Percentiles rank a stretch among this genome's conserved stretches.
phyloP scores from a whole-genome alignment of 2,888 invertebrate genomes.

The Megamerina dolium region DNA sequence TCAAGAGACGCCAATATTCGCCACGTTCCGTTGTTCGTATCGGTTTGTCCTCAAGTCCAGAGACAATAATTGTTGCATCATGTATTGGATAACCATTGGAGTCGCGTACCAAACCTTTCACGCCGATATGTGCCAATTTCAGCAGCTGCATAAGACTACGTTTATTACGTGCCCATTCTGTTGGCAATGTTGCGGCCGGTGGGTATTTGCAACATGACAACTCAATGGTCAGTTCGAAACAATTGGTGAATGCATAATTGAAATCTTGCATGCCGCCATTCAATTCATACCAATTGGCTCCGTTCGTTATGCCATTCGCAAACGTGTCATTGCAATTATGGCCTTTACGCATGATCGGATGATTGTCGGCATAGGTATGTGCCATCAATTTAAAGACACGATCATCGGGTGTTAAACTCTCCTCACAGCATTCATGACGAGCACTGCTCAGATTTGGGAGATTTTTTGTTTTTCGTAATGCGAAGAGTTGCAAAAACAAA shows the following conservation, averaged over 20 bases:
- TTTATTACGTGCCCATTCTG: slow-evolving; percentile 82
- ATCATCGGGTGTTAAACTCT: slow-evolving; percentile 78
- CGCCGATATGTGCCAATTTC: slow-evolving; percentile 71
- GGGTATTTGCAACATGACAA: slow-evolving; percentile 96
- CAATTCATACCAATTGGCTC: slow-evolving; percentile 87
- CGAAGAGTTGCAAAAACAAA: too few species aligned
- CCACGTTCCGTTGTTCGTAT: slow-evolving; percentile 74
- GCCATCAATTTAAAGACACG: slow-evolving; percentile 73
- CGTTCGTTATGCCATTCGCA: slow-evolving; percentile 78
- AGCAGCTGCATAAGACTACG: slow-evolving; percentile 78
- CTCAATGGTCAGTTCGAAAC: slow-evolving; percentile 95
- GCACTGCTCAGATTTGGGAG: too few species aligned
- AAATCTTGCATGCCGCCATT: slow-evolving; percentile 97
- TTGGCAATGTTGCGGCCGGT: slow-evolving; percentile 58
- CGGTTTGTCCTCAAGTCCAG: slow-evolving; percentile 70
- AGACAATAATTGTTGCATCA: slow-evolving; percentile 70
- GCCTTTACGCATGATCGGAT: slow-evolving; percentile 71
- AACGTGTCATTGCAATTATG: slow-evolving; percentile 72
- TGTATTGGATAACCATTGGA: slow-evolving; percentile 47
- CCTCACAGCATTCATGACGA: slow-evolving; percentile 61
- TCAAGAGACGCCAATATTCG: slow-evolving; percentile 89
- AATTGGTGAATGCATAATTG: slow-evolving; percentile 92
- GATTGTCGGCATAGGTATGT: slow-evolving; percentile 65
- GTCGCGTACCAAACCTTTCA: slow-evolving; percentile 52
- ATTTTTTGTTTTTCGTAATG: too few species aligned